These are phyloP conservation scores for Balanococcus diminutus DNA, from an alignment of 2,888 invertebrate species.

Conservation along the genomic window DNA sequence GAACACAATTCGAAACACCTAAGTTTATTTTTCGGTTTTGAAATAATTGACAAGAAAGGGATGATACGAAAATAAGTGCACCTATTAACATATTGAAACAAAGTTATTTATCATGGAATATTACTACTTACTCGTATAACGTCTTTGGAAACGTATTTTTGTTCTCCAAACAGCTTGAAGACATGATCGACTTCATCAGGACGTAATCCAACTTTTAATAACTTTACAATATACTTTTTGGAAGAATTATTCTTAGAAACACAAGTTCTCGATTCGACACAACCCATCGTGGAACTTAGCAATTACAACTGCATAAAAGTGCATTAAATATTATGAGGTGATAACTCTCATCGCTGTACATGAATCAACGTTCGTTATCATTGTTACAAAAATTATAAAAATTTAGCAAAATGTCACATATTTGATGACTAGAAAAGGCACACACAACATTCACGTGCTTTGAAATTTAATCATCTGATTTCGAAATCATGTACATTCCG, in stretches of 20 bases:
- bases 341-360: background rate
- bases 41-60: too few relatives aligned
- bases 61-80: too few relatives aligned
- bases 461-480: background rate
- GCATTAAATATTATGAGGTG: background rate
- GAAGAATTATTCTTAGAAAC: conserved; percentile 52
- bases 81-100: too few relatives aligned
- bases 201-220: conserved; percentile 46
- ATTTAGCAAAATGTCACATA: background rate
- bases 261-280: conserved; percentile 44
- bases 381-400: background rate
- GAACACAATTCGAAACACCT: background rate
- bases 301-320: background rate
- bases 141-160: background rate
- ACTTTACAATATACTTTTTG: conserved; percentile 29
- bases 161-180: conserved; percentile 39
- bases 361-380: background rate
- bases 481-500: background rate
- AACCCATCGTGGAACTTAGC: conserved; percentile 12
- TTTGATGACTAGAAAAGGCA: background rate
- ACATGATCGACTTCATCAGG: conserved; percentile 48
- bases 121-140: conserved; percentile 27
- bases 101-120: background rate
- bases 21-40: background rate
- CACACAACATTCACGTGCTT: background rate